Percentiles rank a stretch among this genome's conserved stretches.
phyloP scores from a whole-genome alignment of 2,888 invertebrate genomes.

The Zygogramma bicolorata region DNA sequence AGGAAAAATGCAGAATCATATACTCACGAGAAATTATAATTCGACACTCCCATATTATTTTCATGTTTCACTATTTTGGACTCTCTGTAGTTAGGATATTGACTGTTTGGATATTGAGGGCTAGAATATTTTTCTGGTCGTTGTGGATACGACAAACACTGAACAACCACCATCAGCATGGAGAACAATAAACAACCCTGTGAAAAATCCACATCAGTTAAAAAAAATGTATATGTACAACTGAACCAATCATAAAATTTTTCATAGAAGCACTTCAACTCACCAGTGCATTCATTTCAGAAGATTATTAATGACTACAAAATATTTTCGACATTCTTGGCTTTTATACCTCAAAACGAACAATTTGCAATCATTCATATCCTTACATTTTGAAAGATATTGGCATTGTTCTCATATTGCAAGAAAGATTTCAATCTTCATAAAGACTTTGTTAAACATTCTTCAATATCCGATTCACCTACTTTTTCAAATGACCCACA shows the following conservation, averaged over 20 bases:
- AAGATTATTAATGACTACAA: conserved; percentile 18
- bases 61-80: conserved; percentile 48
- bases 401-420: conserved; percentile 21
- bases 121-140: conserved; percentile 21
- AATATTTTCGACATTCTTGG: neutral
- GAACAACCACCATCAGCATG: neutral
- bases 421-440: conserved; percentile 12
- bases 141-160: conserved; percentile 37
- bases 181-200: conserved; percentile 22
- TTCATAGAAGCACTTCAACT: neutral
- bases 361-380: conserved; percentile 8
- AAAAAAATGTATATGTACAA: no score
- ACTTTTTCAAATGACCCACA: conserved; percentile 7
- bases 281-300: conserved; percentile 28
- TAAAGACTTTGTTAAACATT: neutral
- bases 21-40: conserved; percentile 50
- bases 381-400: conserved; percentile 5
- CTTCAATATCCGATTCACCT: conserved; percentile 24
- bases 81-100: conserved; percentile 38
- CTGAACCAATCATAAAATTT: neutral
- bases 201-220: neutral
- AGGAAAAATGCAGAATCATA: neutral
- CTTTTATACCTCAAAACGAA: conserved; percentile 27
- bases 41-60: conserved; percentile 45
- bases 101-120: conserved; percentile 4